Evolutionary conservation across 1,140 invertebrate genomes (phyloP), one percentile per base, ranked within the genome.

Genomic region (Lepidurus packardi): DNA sequence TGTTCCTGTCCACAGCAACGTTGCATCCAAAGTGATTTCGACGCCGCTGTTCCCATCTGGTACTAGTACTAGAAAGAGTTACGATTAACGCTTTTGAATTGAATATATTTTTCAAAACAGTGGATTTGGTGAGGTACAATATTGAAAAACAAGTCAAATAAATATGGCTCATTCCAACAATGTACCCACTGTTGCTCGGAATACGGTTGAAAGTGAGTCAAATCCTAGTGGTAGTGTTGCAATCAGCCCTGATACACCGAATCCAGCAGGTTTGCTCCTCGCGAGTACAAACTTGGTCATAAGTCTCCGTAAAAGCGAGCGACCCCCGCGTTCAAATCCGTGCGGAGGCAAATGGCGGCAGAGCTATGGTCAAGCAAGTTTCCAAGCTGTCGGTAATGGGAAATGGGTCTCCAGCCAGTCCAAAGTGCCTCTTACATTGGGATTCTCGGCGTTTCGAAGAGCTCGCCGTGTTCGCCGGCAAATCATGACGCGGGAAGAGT

Each of bases 401-500:
- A 65, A 65, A 65, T n/a, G 16, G 16, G 16, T 65, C n/a, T 65
- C 53, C 7, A 65, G 53, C 13, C 53, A 65, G 21, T 65, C 53
- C 8, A 65, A 65, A 65, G 53, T 65, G 53, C 53, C 53, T 16
- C 53, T 65, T 8, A 65, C 53, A n/a, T 78, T 74, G 73, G 75
- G 78, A 73, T 78, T 78, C n/a, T 78, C 78, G 41, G 78, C 78
- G 10, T 78, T 78, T 74, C 78, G 78, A 1, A 42, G 73, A 24
- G 78, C 78, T 8, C 78, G 78, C 24, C 74, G 73, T 13, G 47
- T 47, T 34, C 73, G 78, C 4, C 73, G 73, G 13, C 73, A 78
- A 44, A 21, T 73, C 8, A 78, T 78, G 43, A 78, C 78, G 21
- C 77, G 79, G n/a, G 77, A 78, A 77, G 82, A 83, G 76, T 83